A percentile compares a stretch with the other conserved stretches of the same genome.
phyloP scores from a whole-genome alignment of 2,888 invertebrate genomes.

The Chironomus riparius region DNA sequence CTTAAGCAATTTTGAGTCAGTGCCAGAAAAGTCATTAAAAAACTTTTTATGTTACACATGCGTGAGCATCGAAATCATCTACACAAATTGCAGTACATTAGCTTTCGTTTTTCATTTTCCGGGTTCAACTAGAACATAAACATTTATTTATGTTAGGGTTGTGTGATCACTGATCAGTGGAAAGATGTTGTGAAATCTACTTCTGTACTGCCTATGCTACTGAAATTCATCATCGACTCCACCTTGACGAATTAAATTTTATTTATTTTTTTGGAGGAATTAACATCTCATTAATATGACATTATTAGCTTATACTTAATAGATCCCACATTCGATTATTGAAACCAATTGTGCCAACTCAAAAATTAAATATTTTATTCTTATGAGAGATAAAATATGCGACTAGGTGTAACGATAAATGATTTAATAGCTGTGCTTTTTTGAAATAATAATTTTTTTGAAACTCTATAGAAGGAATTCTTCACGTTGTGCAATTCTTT shows the following conservation, averaged over 20 bases:
- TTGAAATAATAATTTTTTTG: not conserved
- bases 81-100: not conserved
- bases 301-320: not conserved
- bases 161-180: no score
- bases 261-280: not conserved
- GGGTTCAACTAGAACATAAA: not conserved
- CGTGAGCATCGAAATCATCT: not conserved
- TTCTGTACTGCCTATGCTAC: not conserved
- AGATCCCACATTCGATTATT: not conserved
- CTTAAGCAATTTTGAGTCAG: not conserved
- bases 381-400: not conserved
- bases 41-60: not conserved
- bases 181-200: not conserved
- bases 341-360: not conserved
- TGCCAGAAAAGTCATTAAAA: constrained; percentile 1
- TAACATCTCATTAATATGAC: constrained; percentile 24
- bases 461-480: no score
- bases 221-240: not conserved
- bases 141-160: not conserved
- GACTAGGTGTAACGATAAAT: not conserved
- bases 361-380: not conserved
- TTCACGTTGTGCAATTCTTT: no score
- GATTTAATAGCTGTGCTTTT: not conserved
- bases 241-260: constrained; percentile 6
- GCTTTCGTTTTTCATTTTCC: not conserved